Conservation (phyloP, 1,140 invertebrate species). For the Eciton burchellii region DNA sequence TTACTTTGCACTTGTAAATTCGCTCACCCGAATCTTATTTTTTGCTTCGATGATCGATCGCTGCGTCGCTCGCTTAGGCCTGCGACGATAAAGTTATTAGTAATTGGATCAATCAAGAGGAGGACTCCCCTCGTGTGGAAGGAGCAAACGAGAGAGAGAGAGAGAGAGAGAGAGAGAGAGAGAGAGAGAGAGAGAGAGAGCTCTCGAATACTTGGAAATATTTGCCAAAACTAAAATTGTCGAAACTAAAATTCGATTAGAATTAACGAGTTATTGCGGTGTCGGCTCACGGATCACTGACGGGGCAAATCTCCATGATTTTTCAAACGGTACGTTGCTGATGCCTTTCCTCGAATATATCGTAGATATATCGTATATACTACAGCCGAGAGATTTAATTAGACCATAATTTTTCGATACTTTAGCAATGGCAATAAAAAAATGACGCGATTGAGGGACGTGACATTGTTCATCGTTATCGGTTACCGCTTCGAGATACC, state of each 20-base stretch:
- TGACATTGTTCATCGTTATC: conserved; percentile 35
- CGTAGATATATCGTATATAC: background rate
- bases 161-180: too few relatives aligned
- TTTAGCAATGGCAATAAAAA: conserved; percentile 1
- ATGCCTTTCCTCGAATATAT: conserved; percentile 13
- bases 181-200: too few relatives aligned
- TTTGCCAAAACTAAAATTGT: too few relatives aligned
- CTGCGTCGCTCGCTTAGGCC: conserved; percentile 46
- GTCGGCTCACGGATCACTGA: conserved; percentile 73
- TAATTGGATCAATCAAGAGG: conserved; percentile 7
- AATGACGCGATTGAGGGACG: background rate
- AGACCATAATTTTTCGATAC: conserved; percentile 20
- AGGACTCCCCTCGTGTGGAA: background rate
- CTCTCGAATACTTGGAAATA: too few relatives aligned
- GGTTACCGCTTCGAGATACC: background rate
- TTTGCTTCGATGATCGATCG: conserved; percentile 75
- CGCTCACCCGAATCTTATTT: conserved; percentile 80
- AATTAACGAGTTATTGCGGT: conserved; percentile 41
- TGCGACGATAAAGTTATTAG: conserved; percentile 38
- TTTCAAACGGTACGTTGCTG: background rate
- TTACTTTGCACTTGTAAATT: too few relatives aligned
- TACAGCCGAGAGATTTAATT: conserved; percentile 26
- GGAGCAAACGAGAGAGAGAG: background rate
- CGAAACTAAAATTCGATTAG: conserved; percentile 38
- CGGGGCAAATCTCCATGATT: conserved; percentile 80